Percentiles rank a stretch among this genome's conserved stretches.
Evolutionary conservation across 2,113 vertebrate species (phyloP).

Genomic region (Meleagris gallopavo): DNA sequence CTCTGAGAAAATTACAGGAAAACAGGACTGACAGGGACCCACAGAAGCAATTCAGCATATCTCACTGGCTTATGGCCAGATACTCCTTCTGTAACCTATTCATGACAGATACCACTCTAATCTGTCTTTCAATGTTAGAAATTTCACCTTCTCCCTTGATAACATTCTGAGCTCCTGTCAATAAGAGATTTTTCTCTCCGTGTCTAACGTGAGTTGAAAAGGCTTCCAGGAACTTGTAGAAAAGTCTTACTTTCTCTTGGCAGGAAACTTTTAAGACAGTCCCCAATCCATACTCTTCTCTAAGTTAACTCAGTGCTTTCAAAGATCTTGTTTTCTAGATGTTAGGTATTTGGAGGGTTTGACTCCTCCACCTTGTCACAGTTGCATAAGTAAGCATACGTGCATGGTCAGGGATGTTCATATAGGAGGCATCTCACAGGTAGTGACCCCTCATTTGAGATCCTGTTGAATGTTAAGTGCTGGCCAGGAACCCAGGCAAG

Average conservation of each 20-base stretch:
- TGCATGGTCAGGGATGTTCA: background rate
- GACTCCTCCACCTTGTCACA: background rate
- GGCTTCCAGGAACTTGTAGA: background rate
- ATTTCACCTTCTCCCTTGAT: background rate
- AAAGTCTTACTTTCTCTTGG: background rate
- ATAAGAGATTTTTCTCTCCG: background rate
- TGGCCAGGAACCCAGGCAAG: background rate
- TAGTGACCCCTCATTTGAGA: background rate
- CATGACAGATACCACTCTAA: background rate
- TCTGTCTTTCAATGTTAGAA: background rate
- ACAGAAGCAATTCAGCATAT: background rate
- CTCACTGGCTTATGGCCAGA: background rate
- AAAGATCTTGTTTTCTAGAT: background rate
- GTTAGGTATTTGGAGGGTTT: background rate
- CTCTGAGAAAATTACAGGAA: background rate
- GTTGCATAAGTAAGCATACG: background rate
- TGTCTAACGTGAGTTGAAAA: background rate
- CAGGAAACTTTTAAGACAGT: background rate
- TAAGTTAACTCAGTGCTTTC: background rate
- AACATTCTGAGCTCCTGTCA: accelerated
- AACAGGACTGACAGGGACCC: background rate
- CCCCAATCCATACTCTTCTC: background rate
- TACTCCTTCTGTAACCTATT: background rate
- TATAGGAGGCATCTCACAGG: background rate
- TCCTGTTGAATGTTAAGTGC: background rate